Evolutionary conservation across 1,140 invertebrate genomes (phyloP), one percentile per base, ranked within the genome.

Genomic region (Calosoma granatense): DNA sequence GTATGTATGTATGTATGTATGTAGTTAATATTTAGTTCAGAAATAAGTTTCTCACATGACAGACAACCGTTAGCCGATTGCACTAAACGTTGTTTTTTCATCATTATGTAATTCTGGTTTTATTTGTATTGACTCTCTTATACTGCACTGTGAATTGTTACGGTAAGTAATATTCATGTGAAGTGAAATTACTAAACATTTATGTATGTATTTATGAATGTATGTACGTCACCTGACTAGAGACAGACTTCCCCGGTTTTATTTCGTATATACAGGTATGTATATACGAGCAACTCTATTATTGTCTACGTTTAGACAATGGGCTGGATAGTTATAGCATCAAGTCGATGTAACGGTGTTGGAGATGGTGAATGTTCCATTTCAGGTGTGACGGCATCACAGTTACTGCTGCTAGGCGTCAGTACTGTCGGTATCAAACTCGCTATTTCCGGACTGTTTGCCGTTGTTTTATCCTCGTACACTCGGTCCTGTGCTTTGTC

Each of bases 401-500:
- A 62, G 54, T 72, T 72, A 22, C 70, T 74, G 41, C 71, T 74
- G 51, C 73, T 76, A 11, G 75, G 75, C 2, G 77, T 74, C 21
- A 77, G 68, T 17, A 69, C 67, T 4, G 63, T 65, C 14, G 76
- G 76, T 55, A 80, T 73, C 22, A 80, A 59, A 60, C 77, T 79
- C 1, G 77, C 74, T 39, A 78, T 74, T 67, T 80, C 78, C 19
- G 77, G 75, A 59, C 78, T 78, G 64, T 76, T 78, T 6, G 76
- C 72, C 60, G 76, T 78, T 1, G 75, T 76, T 20, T 69, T 72
- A 53, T 71, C 69, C 56, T 72, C 70, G 56, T 72, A 72, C 9
- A 81, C 76, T 2, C 78, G 72, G 56, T 79, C 78, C 75, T 83
- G 81, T 17, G 80, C 78, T 68, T 83, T 84, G 64, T 86, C 82